phyloP scores from a whole-genome alignment of 2,113 vertebrate species.

The Zosterops lateralis region DNA sequence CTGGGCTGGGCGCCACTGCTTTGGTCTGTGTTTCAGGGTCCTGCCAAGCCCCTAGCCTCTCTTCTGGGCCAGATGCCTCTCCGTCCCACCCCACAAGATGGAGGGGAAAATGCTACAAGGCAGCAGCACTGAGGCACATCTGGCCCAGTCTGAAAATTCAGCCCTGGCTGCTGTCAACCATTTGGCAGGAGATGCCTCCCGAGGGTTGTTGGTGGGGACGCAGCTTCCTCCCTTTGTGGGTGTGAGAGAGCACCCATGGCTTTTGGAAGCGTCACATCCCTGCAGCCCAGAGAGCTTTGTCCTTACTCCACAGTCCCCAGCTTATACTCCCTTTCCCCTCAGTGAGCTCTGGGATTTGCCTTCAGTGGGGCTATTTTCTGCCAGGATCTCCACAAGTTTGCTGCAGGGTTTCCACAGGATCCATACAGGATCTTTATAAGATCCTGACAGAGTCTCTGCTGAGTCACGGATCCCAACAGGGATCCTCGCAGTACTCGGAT shows the following conservation, averaged over 20 bases:
- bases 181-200: background rate
- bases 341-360: background rate
- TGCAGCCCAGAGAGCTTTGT: background rate
- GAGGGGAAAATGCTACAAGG: background rate
- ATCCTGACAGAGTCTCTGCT: background rate
- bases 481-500: rapidly evolving
- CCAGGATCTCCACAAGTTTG: background rate
- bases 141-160: background rate
- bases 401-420: background rate
- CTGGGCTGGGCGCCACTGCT: background rate
- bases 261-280: background rate
- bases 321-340: rapidly evolving
- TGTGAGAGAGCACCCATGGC: background rate
- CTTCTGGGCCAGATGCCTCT: background rate
- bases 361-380: background rate
- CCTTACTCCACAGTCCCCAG: background rate
- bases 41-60: background rate
- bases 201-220: background rate
- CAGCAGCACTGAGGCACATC: background rate
- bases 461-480: background rate
- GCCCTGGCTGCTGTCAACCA: background rate
- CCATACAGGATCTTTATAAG: background rate
- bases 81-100: rapidly evolving
- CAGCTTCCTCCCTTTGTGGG: background rate
- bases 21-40: background rate